Conservation (phyloP, 2,113 vertebrate genomes). For the Vombatus ursinus region DNA sequence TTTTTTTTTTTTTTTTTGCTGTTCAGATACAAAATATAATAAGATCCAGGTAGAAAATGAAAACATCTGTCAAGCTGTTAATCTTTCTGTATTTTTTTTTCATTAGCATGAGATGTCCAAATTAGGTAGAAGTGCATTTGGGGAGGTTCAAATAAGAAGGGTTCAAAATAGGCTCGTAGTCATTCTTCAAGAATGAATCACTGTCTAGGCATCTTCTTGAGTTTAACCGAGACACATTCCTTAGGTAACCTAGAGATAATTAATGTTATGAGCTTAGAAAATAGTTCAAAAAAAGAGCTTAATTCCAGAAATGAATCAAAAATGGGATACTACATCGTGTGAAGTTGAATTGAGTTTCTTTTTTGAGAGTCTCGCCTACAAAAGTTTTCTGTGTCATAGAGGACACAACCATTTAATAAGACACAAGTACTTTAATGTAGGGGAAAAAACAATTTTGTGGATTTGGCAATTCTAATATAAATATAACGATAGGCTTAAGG, state of each 20-base stretch:
- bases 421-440: background rate
- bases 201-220: slow-evolving; percentile 14
- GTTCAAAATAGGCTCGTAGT: background rate
- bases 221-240: slow-evolving; percentile 21
- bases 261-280: background rate
- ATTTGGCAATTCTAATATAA: background rate
- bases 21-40: background rate
- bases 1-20: slow-evolving; percentile 33
- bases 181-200: background rate
- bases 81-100: slow-evolving; percentile 17
- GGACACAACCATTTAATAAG: background rate
- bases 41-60: background rate
- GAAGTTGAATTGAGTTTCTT: background rate
- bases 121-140: slow-evolving; percentile 1
- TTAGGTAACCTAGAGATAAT: background rate
- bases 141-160: background rate
- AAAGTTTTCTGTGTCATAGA: background rate
- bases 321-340: background rate
- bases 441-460: background rate
- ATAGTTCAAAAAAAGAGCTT: background rate
- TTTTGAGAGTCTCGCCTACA: background rate
- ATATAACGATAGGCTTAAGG: background rate
- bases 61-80: background rate
- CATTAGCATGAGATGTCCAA: background rate
- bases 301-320: background rate